Evolutionary conservation across 2,888 invertebrate genomes (phyloP).

Genomic region (Aricia artaxerxes): DNA sequence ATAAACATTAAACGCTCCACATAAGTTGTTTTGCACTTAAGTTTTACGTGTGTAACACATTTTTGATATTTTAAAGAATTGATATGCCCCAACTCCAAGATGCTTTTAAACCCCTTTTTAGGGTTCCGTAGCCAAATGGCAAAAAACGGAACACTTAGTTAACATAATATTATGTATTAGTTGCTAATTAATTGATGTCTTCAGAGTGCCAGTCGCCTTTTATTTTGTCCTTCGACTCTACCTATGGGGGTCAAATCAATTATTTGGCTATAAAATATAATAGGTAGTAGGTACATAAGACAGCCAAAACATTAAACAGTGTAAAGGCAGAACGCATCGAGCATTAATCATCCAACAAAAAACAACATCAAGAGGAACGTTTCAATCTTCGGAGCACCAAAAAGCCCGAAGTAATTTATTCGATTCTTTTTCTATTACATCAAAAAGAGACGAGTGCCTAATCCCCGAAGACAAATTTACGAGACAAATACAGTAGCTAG

Average conservation of each 20-base stretch:
- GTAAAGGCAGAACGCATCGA: neutral
- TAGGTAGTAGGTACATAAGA: neutral
- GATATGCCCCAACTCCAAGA: neutral
- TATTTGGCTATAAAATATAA: neutral
- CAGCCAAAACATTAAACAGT: neutral
- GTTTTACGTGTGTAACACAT: neutral
- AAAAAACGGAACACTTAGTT: too few species aligned
- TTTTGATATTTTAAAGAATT: neutral
- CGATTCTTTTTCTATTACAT: slow-evolving; percentile 21
- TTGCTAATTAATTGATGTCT: neutral
- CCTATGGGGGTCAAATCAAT: slow-evolving; percentile 17
- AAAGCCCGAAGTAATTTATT: slow-evolving; percentile 8
- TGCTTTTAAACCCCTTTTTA: neutral
- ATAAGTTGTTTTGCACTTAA: neutral
- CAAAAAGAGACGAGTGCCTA: slow-evolving; percentile 25
- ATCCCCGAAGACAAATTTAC: slow-evolving; percentile 50
- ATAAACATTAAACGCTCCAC: slow-evolving; percentile 9
- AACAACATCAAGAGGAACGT: neutral
- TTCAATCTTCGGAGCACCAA: slow-evolving; percentile 7
- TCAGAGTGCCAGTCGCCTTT: neutral
- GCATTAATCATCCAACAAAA: neutral
- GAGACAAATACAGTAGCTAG: slow-evolving; percentile 63
- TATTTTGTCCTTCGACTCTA: neutral
- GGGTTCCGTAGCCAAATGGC: too few species aligned
- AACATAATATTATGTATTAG: too few species aligned